Base-by-base conservation (phyloP, 2,888 invertebrate genomes). In the Drosophila diplacantha region DNA sequence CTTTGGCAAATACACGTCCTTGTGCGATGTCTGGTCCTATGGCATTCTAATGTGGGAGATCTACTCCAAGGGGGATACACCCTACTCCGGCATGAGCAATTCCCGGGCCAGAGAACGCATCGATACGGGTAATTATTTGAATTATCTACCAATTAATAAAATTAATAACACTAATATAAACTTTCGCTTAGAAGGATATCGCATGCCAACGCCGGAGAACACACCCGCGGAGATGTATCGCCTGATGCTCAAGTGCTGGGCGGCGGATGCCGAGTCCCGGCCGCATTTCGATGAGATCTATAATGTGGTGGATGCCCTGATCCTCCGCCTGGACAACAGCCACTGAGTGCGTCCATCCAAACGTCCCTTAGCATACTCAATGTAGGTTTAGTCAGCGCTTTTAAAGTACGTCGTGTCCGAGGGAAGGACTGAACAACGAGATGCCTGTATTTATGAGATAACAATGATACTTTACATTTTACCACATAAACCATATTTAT, bases 1-100 rank as follows among this genome's bases (percentile, higher is more conserved):
- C 89, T 97, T 95, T 87, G 97, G 97, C 93, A 96, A 96, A 91
- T 98, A 98, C 88, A 98, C 97, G 11, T 94, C 96, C 0, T 89
- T 97, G 8, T 97, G 97, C 88, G 98, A 98, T 89, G 97, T 98
- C 44, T 98, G 98, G 98, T 97, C 97, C 83, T 98, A 95, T 87
- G 98, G 97, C 5, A 95, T 98, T 73, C 89, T 98, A 59, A 95
- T 96, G 91, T 98, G 97, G 97, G 98, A 98, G 89, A 95, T 98
- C 85, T 98, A 97, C 89, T 95, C 97, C 0, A 92, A 93, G 86
- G 98, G 98, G 1, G 95, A 94, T 74, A 96, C 96, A 52, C 98
- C 98, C 0, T 98, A 98, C 86, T 93, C 94, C 37, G 98, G 97
- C 26, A 93, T 97, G 92, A 96, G 95, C 77, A 98, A 98, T 89